Evolutionary conservation across 2,113 vertebrate species (phyloP), one percentile per base, ranked within the genome.

Genomic region (Meriones unguiculatus): DNA sequence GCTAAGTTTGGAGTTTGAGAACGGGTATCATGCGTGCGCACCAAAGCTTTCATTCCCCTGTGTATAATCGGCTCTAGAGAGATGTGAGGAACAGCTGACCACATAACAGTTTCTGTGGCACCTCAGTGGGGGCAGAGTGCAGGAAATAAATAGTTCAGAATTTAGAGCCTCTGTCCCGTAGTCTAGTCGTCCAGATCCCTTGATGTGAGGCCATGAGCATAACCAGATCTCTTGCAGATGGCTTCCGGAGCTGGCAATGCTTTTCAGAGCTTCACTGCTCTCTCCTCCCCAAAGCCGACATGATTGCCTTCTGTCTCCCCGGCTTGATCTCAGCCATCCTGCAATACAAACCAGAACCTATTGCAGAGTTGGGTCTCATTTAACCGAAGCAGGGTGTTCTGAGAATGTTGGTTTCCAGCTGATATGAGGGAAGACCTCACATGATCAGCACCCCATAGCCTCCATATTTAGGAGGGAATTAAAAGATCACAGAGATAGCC

Each of bases 281-380:
- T 50, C 89, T 97, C 62, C 52, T 97, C 92, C 73, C 77, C 52
- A 78, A 82, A 70, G 91, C 67, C 91, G 82, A 87, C 91, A 85
- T 80, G 9, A 18, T 70, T 92, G 94, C 90, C 67, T 95, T 95
- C 84, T 25, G 91, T 62, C 93, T 96, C 93, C 87, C 59, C n/a
- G n/a, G 84, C 88, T 93, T 57, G 69, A 57, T 82, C 96, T 99
- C 98, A 99, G 97, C 98, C 98, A 13, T 99, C 98, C 99, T 99
- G 96, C 76, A 97, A 98, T 5, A 91, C 81, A 94, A 97, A 97
- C 59, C 73, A 97, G 95, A 95, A 59, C 35, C 30, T 89, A 24
- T 85, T 81, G 38, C 15, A 52, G 18, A 9, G 18, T 4, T 75
- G 38, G 30, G 25, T 93, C n/a, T 81, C 89, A 89, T 35, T 75